These are phyloP conservation scores for Ichneumoninae sp. DNA, from an alignment of 2,888 invertebrate species.

Conservation along the genomic window DNA sequence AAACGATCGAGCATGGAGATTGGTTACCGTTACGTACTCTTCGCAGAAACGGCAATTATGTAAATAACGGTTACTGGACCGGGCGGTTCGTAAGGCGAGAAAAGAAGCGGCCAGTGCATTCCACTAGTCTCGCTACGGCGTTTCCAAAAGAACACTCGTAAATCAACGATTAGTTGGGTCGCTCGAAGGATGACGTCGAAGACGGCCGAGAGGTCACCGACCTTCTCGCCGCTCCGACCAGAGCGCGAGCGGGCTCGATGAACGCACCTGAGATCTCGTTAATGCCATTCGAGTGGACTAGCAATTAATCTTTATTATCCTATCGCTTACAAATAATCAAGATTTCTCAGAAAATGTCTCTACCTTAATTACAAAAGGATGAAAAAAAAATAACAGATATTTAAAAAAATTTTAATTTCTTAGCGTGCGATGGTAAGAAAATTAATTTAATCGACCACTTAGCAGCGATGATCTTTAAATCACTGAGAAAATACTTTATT, in stretches of 20 bases:
- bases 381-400: not conserved
- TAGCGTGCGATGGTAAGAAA: no score
- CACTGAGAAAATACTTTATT: no score
- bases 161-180: slow-evolving; percentile 46
- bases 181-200: slow-evolving; percentile 11
- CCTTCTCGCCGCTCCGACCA: not conserved
- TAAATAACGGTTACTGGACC: slow-evolving; percentile 65
- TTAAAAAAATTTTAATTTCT: no score
- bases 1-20: slow-evolving; percentile 51
- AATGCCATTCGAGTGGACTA: not conserved
- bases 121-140: slow-evolving; percentile 13
- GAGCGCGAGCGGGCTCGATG: not conserved
- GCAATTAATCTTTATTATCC: not conserved
- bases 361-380: not conserved
- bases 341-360: not conserved
- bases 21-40: slow-evolving; percentile 60
- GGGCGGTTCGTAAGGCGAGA: slow-evolving; percentile 44
- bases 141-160: slow-evolving; percentile 38
- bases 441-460: no score
- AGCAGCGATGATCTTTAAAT: no score
- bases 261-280: not conserved
- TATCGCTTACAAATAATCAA: not conserved
- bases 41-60: slow-evolving; percentile 61
- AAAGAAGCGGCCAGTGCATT: slow-evolving; percentile 44
- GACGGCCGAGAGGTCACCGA: slow-evolving; percentile 12